These are phyloP conservation scores for Pampusana beccarii DNA, from an alignment of 2,113 vertebrate species.

Conservation along the genomic window DNA sequence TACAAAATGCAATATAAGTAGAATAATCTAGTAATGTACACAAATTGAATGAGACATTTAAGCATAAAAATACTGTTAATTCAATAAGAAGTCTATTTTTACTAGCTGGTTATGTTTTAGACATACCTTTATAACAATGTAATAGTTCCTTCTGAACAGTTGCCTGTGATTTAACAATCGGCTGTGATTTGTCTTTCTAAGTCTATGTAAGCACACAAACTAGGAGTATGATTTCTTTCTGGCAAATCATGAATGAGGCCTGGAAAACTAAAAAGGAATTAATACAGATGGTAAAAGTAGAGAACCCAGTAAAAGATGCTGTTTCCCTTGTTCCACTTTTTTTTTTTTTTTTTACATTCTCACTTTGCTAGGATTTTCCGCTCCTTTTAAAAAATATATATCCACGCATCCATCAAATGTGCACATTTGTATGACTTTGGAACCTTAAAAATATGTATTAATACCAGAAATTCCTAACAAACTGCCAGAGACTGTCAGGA, in stretches of 20 bases:
- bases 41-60: neutral
- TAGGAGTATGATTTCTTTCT: neutral
- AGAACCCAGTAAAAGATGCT: neutral
- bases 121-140: neutral
- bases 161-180: neutral
- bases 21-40: neutral
- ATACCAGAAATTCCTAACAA: conserved; percentile 11
- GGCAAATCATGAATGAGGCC: neutral
- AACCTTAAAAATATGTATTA: neutral
- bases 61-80: neutral
- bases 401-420: neutral
- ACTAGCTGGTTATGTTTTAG: neutral
- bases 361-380: neutral
- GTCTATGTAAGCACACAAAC: neutral
- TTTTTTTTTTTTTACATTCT: neutral
- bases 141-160: neutral
- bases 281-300: neutral
- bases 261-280: neutral
- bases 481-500: conserved; percentile 2
- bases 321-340: neutral
- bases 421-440: neutral
- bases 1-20: neutral
- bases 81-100: neutral
- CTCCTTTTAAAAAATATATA: neutral
- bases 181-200: neutral